phyloP scores from a whole-genome alignment of 2,113 vertebrate species.

The Tapirus terrestris region DNA sequence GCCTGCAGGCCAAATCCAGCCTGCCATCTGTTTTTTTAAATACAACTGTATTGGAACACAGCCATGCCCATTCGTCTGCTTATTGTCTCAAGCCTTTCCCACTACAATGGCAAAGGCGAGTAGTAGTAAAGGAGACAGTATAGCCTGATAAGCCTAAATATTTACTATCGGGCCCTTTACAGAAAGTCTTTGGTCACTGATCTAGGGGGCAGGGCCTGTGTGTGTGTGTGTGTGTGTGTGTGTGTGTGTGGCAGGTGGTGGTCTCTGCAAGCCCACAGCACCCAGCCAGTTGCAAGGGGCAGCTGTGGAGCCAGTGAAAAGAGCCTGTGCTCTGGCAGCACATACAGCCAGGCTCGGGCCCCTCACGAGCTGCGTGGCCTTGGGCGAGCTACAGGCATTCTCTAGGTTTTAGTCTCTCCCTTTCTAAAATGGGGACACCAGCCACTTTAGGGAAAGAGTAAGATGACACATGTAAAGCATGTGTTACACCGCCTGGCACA shows the following conservation, averaged over 20 bases:
- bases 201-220: background rate
- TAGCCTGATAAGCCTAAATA: background rate
- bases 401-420: background rate
- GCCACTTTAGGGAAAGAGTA: background rate
- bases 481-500: background rate
- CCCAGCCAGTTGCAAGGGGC: background rate
- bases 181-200: background rate
- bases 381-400: background rate
- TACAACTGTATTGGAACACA: background rate
- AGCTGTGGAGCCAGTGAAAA: fast-evolving
- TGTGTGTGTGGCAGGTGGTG: too few relatives aligned
- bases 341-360: background rate
- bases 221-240: too few relatives aligned
- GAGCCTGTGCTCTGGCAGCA: background rate
- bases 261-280: background rate
- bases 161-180: background rate
- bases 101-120: background rate
- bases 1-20: background rate
- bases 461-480: background rate
- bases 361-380: background rate
- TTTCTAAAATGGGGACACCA: background rate
- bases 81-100: background rate
- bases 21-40: background rate
- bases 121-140: background rate
- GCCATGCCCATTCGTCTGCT: background rate